Percentiles rank a stretch among this genome's conserved stretches.
Conservation (phyloP, 2,113 vertebrate genomes). For the Marmota monax region DNA sequence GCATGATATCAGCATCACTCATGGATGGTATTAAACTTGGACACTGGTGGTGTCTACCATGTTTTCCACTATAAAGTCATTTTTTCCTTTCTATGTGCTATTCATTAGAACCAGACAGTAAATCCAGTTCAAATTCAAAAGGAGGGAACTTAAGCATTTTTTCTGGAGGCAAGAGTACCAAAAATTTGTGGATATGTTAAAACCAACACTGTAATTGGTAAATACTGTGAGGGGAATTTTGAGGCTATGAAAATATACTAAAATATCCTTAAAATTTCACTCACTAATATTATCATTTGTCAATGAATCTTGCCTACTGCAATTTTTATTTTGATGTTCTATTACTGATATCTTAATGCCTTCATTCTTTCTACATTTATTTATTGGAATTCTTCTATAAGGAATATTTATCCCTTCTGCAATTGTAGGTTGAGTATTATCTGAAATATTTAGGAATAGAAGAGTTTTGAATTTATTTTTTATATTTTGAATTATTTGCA, state of each 20-base stretch:
- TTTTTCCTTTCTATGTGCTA: not conserved
- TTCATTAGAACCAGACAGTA: not conserved
- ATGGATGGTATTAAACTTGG: not conserved
- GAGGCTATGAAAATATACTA: not conserved
- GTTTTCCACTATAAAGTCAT: not conserved
- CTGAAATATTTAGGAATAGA: not conserved
- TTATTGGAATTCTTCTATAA: not conserved
- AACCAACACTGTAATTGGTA: not conserved
- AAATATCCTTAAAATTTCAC: not conserved
- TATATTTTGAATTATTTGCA: not conserved
- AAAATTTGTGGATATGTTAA: not conserved
- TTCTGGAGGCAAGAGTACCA: not conserved
- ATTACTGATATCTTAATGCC: not conserved
- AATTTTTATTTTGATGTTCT: not conserved
- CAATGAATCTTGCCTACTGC: not conserved
- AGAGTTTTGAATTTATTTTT: not conserved
- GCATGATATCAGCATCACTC: not conserved
- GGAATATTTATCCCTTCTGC: not conserved
- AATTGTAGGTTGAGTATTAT: not conserved
- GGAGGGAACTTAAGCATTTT: not conserved
- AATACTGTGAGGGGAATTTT: not conserved
- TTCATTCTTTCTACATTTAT: not conserved
- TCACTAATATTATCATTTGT: not conserved
- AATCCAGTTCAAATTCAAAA: not conserved
- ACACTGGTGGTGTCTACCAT: not conserved